Base-by-base conservation (phyloP, 1,140 invertebrate genomes). In the Zaprionus tsacasi region DNA sequence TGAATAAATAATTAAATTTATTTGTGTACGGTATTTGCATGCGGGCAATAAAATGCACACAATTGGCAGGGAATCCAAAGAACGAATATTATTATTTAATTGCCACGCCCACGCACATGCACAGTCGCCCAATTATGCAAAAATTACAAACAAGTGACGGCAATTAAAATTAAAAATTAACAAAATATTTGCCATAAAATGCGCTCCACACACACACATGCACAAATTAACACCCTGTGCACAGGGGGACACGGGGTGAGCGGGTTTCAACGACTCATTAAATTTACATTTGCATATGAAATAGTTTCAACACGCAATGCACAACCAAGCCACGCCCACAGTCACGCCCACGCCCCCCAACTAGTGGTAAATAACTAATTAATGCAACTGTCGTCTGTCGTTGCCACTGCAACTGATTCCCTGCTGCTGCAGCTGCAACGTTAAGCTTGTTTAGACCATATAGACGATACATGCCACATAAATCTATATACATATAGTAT, bases 141-240 rank as follows among this genome's bases (percentile, higher is more conserved):
- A 88, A 80, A 76, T 76, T 79, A 72, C 70, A 71, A 80, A 88
- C 83, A 83, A 87, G 83, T 81, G 65, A 83, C 70, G 54, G 77
- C 83, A 87, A 87, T 87, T 83, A 88, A 87, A 87, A 87, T 88
- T 87, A 83, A 87, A 87, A 87, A 87, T 87, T 88, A 80, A 88
- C 83, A 78, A 83, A 87, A 87, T 82, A 88, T 88, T 77, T 77
- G 67, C 60, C 48, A 69, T 68, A 50, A 48, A 60, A 78, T 71
- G 63, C 66, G 59, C 43, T 17, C 13, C 27, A 30, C 27, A 30
- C 27, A 30, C 27, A 61, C 38, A 21, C 8, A 38, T 27, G 54
- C 35, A 35, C 30, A 38, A 43, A 60, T 48, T 45, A 64, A 82
- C 76, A 77, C 76, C 68, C 76, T 66, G 25, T 43, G 40, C n/a